Conservation (phyloP, 2,113 vertebrate species). For the Ceyx cyanopectus region DNA sequence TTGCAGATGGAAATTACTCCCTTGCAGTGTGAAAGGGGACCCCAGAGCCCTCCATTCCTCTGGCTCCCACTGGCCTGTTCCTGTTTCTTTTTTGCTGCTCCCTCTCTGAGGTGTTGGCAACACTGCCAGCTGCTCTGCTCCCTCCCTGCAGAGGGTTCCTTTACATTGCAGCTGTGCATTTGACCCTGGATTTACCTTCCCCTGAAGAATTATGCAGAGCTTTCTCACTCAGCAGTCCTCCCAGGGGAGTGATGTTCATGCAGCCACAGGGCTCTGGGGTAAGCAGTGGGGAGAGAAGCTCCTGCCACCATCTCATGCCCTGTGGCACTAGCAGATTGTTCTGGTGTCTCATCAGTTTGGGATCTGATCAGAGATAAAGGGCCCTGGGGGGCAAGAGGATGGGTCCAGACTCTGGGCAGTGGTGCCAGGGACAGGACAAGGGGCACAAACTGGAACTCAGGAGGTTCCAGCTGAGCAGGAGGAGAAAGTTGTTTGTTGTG, state of each 20-base stretch:
- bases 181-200: neutral
- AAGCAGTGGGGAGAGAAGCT: neutral
- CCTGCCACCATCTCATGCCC: neutral
- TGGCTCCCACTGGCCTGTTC: neutral
- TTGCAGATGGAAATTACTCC: fast-evolving
- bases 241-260: fast-evolving
- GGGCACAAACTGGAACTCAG: no score
- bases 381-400: no score
- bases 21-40: neutral
- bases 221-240: neutral
- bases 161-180: neutral
- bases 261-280: neutral
- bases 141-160: neutral
- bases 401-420: no score
- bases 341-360: no score
- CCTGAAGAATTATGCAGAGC: neutral
- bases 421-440: no score
- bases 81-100: neutral
- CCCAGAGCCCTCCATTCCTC: neutral
- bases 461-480: no score
- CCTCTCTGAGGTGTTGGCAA: fast-evolving
- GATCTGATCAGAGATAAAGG: no score
- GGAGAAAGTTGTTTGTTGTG: no score
- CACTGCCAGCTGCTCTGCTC: fast-evolving
- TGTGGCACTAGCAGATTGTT: fast-evolving